Conservation (phyloP, 2,113 vertebrate genomes). For the Gracilinanus agilis region DNA sequence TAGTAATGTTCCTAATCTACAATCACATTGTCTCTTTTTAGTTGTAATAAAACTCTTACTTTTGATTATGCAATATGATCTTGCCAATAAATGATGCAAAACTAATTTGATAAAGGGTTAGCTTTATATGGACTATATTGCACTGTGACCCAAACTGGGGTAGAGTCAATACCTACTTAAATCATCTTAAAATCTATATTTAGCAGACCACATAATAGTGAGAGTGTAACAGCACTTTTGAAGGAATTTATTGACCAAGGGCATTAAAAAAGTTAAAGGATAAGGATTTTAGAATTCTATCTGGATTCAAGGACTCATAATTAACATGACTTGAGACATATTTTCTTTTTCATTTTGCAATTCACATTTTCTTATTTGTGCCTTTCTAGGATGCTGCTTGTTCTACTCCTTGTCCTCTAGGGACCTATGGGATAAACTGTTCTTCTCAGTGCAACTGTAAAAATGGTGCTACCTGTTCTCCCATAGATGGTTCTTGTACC, state of each 20-base stretch:
- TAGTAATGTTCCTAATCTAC: neutral
- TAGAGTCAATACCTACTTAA: constrained; percentile 15
- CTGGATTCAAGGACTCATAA: neutral
- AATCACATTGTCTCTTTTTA: neutral
- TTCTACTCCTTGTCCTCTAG: constrained; percentile 88
- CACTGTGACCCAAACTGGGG: neutral
- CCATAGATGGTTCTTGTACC: constrained; percentile 94
- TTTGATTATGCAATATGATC: neutral
- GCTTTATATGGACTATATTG: neutral
- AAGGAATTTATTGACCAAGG: neutral
- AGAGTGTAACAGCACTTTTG: constrained; percentile 22
- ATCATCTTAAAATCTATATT: constrained; percentile 27
- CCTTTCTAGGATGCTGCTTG: constrained; percentile 89
- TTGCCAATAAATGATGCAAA: neutral
- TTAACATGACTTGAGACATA: neutral
- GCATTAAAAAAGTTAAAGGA: constrained; percentile 24
- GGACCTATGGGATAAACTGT: constrained; percentile 92
- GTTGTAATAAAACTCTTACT: neutral
- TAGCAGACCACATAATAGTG: neutral
- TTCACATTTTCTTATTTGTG: constrained; percentile 33
- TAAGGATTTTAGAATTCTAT: neutral
- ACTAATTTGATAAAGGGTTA: constrained; percentile 17
- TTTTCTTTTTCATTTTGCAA: constrained; percentile 12
- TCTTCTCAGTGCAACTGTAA: constrained; percentile 93
- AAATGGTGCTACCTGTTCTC: constrained; percentile 92